Evolutionary conservation across 1,140 invertebrate species (phyloP), one percentile per base, ranked within the genome.

Genomic region (Drosophila cardini): DNA sequence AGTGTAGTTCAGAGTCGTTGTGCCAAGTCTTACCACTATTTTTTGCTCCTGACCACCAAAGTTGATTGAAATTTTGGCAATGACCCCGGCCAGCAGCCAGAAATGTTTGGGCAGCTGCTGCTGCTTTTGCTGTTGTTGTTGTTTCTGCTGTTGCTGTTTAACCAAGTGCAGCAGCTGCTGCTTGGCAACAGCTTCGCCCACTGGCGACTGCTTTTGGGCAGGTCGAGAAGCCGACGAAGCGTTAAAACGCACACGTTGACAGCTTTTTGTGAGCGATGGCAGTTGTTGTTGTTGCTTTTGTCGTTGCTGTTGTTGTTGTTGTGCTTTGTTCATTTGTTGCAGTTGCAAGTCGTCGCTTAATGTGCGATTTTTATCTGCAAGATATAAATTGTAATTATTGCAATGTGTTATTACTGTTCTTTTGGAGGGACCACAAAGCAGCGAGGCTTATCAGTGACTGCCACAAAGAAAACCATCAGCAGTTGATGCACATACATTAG

Each of bases 331-430:
- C 21, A 58, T 69, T 62, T 52, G 62, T 60, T 67, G 50, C 45
- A 53, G 43, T 76, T 40, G 48, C 50, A 71, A 65, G 76, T 73
- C 79, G 76, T 73, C 79, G 80, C 76, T 87, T 85, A 85, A 85
- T 85, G 81, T 85, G 82, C 82, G 82, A 86, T 86, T 86, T 70
- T 60, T 84, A 79, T 87, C 83, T 72, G 84, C 76, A 74, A 78
- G 56, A 80, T 89, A 87, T 87, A 87, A 87, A 87, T 87, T 87
- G 83, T 89, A 87, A 87, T 87, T 87, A 87, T 87, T 87, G 79
- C 84, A 89, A 76, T 87, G 84, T 85, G 50, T 52, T 34, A 42
- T 45, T 45, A 26, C 16, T 45, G 56, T 42, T 26, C 21, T 26
- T 26, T 26, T 26, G 30, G 34, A 36, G 16, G 57, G 56, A 67